Evolutionary conservation across 2,113 vertebrate genomes (phyloP).

Genomic region (Oenanthe oenanthe): DNA sequence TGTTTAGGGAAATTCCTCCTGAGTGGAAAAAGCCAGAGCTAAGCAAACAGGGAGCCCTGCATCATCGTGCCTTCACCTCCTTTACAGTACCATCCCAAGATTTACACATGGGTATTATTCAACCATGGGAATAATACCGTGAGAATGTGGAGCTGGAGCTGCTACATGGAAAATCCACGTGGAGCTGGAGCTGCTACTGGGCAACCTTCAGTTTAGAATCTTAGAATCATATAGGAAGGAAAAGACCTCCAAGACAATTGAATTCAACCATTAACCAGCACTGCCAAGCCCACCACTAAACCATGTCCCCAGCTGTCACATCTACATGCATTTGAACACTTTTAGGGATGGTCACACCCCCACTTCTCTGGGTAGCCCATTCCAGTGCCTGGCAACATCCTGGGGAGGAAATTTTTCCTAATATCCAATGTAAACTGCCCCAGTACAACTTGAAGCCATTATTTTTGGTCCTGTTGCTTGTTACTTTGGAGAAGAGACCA

Average conservation of each 20-base stretch:
- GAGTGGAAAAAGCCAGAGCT: background rate
- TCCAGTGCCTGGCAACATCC: background rate
- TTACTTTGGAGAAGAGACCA: background rate
- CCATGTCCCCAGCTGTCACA: fast-evolving
- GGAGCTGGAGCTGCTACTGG: background rate
- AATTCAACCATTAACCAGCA: background rate
- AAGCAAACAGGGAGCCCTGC: background rate
- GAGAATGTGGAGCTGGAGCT: background rate
- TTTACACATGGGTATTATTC: background rate
- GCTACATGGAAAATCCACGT: no score
- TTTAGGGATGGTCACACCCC: background rate
- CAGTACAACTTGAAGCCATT: background rate
- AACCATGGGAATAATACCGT: background rate
- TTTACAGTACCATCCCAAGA: background rate
- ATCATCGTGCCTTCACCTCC: background rate
- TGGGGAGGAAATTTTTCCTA: background rate
- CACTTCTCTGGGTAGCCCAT: background rate
- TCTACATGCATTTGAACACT: background rate
- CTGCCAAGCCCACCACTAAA: background rate
- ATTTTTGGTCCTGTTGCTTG: background rate
- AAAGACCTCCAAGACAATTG: background rate
- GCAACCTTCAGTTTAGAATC: background rate
- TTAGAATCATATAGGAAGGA: background rate
- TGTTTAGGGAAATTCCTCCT: background rate
- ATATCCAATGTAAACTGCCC: background rate